These are phyloP conservation scores for Diadegma fenestrale DNA, from an alignment of 2,888 invertebrate genomes.

Conservation along the genomic window DNA sequence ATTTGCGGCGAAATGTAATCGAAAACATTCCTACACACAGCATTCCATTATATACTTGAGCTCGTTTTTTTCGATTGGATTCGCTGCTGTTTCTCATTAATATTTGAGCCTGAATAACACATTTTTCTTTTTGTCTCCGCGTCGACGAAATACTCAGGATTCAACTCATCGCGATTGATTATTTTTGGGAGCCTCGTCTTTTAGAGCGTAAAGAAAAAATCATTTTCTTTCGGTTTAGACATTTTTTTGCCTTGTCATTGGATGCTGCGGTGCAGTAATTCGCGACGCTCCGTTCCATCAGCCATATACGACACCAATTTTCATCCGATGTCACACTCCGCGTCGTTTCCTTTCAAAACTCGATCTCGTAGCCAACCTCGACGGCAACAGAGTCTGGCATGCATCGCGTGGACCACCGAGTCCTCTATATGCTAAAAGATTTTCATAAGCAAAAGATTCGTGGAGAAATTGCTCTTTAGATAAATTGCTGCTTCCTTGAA, in stretches of 20 bases:
- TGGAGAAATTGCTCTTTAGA: constrained; percentile 27
- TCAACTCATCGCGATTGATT: background rate
- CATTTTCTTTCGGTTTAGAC: background rate
- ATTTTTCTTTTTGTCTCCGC: background rate
- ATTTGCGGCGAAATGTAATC: background rate
- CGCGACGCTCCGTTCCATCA: constrained; percentile 5
- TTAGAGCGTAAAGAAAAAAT: background rate
- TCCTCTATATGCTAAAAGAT: constrained; percentile 40
- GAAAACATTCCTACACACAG: background rate
- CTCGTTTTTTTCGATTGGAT: background rate
- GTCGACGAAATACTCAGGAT: background rate
- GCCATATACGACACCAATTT: constrained; percentile 27
- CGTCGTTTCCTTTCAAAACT: background rate
- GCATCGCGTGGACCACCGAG: background rate
- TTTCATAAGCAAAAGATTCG: constrained; percentile 13
- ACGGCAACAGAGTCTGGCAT: background rate
- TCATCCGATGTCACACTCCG: background rate
- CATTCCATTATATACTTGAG: background rate
- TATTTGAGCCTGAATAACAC: background rate
- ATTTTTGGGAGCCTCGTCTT: background rate
- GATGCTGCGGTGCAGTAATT: background rate
- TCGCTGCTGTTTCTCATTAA: background rate
- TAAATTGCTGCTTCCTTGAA: constrained; percentile 1
- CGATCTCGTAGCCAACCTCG: background rate
- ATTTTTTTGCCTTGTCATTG: background rate